Evolutionary conservation across 2,888 invertebrate genomes (phyloP).

Genomic region (Andrena dorsata): DNA sequence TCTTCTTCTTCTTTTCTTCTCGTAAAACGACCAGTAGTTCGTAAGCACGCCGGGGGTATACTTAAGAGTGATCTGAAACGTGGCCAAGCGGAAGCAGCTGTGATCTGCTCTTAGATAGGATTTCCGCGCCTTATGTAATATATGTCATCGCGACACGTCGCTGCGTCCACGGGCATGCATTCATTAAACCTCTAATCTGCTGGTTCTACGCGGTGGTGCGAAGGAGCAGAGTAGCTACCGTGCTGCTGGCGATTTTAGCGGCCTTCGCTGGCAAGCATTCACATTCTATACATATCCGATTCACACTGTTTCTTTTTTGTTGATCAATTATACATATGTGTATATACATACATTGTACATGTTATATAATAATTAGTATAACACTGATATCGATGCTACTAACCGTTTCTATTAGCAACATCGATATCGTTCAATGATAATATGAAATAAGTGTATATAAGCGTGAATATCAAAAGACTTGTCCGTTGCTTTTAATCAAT

Average conservation of each 20-base stretch:
- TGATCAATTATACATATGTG: neutral
- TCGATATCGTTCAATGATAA: neutral
- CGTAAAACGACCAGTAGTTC: conserved; percentile 48
- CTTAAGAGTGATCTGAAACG: conserved; percentile 51
- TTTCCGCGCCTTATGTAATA: conserved; percentile 58
- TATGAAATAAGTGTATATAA: neutral
- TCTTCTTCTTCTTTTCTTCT: neutral
- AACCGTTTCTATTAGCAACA: conserved; percentile 11
- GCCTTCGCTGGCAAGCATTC: neutral
- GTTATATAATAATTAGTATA: conserved; percentile 9
- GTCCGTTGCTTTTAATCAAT: conserved; percentile 30
- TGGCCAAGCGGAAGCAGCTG: conserved; percentile 60
- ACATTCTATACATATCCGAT: neutral
- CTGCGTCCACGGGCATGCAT: conserved; percentile 28
- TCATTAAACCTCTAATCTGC: conserved; percentile 27
- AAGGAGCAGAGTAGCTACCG: conserved; percentile 6
- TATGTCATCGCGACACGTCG: conserved; percentile 47
- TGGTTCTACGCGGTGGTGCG: conserved; percentile 38
- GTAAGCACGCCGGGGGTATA: conserved; percentile 44
- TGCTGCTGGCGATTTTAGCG: neutral
- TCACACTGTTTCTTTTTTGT: conserved; percentile 8
- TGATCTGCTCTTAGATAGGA: conserved; percentile 60
- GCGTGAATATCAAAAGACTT: conserved; percentile 30
- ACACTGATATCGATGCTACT: conserved; percentile 13
- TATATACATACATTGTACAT: neutral